Evolutionary conservation across 2,888 invertebrate species (phyloP).

Genomic region (Eulithis testata): DNA sequence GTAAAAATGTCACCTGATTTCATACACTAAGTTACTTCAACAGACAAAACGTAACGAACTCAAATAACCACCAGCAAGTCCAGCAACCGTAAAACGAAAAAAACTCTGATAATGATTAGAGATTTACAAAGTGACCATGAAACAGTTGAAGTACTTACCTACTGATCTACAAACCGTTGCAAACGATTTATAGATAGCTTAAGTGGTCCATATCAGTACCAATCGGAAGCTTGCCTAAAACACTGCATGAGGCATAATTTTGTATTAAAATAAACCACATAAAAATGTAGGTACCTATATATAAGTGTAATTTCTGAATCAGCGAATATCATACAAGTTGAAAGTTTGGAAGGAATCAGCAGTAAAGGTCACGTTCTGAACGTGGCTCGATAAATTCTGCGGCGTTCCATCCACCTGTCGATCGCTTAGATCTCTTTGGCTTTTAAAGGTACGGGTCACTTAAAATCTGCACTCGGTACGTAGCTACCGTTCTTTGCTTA

Average conservation of each 20-base stretch:
- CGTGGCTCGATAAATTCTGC: constrained; percentile 50
- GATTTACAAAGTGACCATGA: too few relatives aligned
- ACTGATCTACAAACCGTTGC: too few relatives aligned
- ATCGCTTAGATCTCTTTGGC: constrained; percentile 35
- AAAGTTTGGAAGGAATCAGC: constrained; percentile 37
- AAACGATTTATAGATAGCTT: too few relatives aligned
- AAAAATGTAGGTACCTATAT: background rate
- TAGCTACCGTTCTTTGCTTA: background rate
- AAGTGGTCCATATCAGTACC: too few relatives aligned
- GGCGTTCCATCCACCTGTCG: constrained; percentile 51
- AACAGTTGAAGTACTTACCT: too few relatives aligned
- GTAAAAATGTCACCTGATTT: background rate
- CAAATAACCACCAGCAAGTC: constrained; percentile 16
- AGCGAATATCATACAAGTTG: constrained; percentile 37
- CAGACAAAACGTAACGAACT: constrained; percentile 20
- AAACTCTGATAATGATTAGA: constrained; percentile 22
- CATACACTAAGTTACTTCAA: constrained; percentile 4
- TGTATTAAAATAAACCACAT: too few relatives aligned
- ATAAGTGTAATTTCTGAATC: constrained; percentile 19
- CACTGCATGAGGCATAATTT: too few relatives aligned
- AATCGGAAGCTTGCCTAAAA: too few relatives aligned
- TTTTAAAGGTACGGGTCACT: constrained; percentile 1
- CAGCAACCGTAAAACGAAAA: constrained; percentile 9
- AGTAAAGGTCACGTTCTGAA: constrained; percentile 49
- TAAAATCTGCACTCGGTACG: background rate